phyloP scores from a whole-genome alignment of 2,113 vertebrate species.

The Tachycineta bicolor region DNA sequence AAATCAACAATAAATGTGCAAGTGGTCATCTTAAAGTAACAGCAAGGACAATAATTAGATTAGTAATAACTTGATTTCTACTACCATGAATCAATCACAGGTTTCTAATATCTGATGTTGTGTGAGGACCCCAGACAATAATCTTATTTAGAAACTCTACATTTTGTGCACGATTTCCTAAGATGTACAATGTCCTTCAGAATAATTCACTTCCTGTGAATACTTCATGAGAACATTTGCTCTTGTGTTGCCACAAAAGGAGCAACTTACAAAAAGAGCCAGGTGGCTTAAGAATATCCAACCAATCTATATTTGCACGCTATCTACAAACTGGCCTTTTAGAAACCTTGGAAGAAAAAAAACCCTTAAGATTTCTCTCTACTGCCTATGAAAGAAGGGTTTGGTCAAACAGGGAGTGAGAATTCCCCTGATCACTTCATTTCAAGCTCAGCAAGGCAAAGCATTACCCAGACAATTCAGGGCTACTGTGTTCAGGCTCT shows the following conservation, averaged over 20 bases:
- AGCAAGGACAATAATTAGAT: neutral
- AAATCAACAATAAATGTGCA: neutral
- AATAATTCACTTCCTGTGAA: neutral
- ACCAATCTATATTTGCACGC: neutral
- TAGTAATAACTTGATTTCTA: slow-evolving; percentile 4
- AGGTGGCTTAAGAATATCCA: neutral
- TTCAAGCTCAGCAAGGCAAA: neutral
- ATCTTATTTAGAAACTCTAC: neutral
- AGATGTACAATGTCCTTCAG: neutral
- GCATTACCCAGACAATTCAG: neutral
- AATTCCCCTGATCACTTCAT: neutral
- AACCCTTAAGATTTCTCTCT: neutral
- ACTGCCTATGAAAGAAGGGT: neutral
- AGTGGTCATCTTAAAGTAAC: neutral
- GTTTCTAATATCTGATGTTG: neutral
- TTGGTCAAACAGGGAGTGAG: neutral
- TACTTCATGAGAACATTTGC: neutral
- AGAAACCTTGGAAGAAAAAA: neutral
- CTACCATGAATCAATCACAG: neutral
- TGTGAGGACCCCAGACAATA: neutral
- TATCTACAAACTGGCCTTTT: neutral
- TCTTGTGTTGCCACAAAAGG: neutral
- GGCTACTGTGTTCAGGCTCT: neutral
- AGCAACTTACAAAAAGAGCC: neutral
- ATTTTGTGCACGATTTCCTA: neutral